Evolutionary conservation across 2,888 invertebrate genomes (phyloP), one percentile per base, ranked within the genome.

Genomic region (Melieria crassipennis): DNA sequence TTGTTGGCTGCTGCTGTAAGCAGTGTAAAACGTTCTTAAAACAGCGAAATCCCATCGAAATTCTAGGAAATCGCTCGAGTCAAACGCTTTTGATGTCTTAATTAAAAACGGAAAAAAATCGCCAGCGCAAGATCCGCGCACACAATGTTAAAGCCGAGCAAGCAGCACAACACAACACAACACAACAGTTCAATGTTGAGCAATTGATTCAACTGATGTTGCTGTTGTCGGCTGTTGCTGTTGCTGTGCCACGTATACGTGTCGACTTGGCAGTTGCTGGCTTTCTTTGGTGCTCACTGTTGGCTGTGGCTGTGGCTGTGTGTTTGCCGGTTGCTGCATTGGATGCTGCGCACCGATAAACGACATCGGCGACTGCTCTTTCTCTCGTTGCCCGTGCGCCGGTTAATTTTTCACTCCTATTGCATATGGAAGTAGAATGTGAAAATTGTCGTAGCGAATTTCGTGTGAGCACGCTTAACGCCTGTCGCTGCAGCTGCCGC

Each of bases 51-150:
- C 61, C 73, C 75, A 77, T 75, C 73, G 75, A 75, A 78, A 76
- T 78, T 78, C 78, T 77, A 74, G 74, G 78, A 78, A 78, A 78
- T 78, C 78, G 75, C 69, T 75, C 71, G 73, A 76, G 75, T 76
- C 77, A 77, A 75, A 76, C 72, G 72, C 75, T 78, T 77, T 77
- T 78, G 78, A 78, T 78, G 78, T 78, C 78, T 78, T 78, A 78
- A 78, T 78, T 78, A 78, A 78, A 30, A 30, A 30, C 30, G 30
- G 30, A 30, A 30, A 78, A 75, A 72, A 67, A 69, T 69, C 65
- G 69, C 71, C 69, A 64, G 56, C 62, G 16, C 68, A 68, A 66
- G 61, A 56, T 50, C 42, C 67, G 58, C n/a, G 11, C 46, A 13
- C 16, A 16, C 50, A 5, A 7, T 9, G 13, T 10, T 52, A 43